Base-by-base conservation (phyloP, 2,113 vertebrate species). In the Peromyscus californicus region DNA sequence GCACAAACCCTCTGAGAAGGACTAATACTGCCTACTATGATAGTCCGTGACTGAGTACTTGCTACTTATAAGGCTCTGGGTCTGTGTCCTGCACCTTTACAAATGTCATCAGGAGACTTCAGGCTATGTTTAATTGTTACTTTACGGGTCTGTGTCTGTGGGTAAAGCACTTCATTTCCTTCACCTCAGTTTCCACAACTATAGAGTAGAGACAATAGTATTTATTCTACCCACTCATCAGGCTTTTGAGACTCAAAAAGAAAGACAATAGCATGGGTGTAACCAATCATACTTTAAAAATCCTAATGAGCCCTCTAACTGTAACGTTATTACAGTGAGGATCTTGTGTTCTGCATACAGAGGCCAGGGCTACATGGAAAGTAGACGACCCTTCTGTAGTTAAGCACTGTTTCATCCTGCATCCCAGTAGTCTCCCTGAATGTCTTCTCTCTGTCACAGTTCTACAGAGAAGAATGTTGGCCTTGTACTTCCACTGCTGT, bases 121-220 rank as follows among this genome's bases (percentile, higher is more conserved):
- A 57, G 54, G 33, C 39, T 48, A 45, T 7, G 36, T 36, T 75
- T 82, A 70, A 59, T 42, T 89, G n/a, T 39, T 61, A 33, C 42
- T n/a, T 10, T 42, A 65, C 5, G 87, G 42, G 42, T 29, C 67
- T 45, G 12, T 31, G 57, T 84, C 16, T 5, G 4, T 7, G 7
- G 39, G 54, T 42, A 88, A 79, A 42, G 76, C n/a, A 54, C 48
- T 92, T 87, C 36, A 69, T n/a, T 48, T 90, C 87, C 75, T 54
- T 59, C n/a, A 67, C 17, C 24, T 85, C 48, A 36, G 51, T 90
- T 79, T 63, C 63, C 74, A 78, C 19, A n/a, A 54, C 54, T 39
- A 80, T 11, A 79, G 39, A 93, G 90, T 1, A n/a, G 7, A 42
- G 75, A 89, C 5, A 74, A 19, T 16, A 85, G 39, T 1, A 70